phyloP scores from a whole-genome alignment of 2,888 invertebrate species.

The Taenaris catops region DNA sequence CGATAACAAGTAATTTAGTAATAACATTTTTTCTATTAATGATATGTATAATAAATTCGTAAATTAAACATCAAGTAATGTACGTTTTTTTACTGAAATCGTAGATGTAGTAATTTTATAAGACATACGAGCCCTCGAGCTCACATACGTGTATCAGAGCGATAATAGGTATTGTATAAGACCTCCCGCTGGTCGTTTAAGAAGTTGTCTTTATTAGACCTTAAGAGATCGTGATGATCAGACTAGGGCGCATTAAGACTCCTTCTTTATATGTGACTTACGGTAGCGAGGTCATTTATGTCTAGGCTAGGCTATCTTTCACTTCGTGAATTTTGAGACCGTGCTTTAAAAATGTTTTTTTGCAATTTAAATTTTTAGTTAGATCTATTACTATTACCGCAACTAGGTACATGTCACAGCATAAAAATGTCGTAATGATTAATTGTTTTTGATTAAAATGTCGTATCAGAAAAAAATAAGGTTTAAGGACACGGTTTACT shows the following conservation, averaged over 20 bases:
- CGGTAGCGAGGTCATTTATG: conserved; percentile 45
- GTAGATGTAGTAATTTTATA: conserved; percentile 76
- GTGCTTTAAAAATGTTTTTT: conserved; percentile 41
- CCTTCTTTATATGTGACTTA: conserved; percentile 44
- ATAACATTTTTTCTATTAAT: conserved; percentile 68
- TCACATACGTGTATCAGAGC: conserved; percentile 77
- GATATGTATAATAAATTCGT: conserved; percentile 63
- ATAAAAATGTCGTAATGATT: too few species aligned
- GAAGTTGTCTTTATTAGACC: conserved; percentile 40
- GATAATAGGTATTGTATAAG: conserved; percentile 70
- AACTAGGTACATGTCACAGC: too few species aligned
- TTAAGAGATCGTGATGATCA: conserved; percentile 14
- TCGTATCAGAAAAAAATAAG: too few species aligned
- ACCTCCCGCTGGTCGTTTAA: conserved; percentile 45
- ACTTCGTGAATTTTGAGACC: conserved; percentile 53
- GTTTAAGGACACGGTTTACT: too few species aligned
- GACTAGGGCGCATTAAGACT: conserved; percentile 34
- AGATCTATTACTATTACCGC: too few species aligned
- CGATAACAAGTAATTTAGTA: conserved; percentile 65
- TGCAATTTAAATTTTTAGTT: not conserved
- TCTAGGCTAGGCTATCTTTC: conserved; percentile 54
- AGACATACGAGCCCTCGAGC: conserved; percentile 52
- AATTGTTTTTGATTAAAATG: too few species aligned
- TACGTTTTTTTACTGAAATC: conserved; percentile 72
- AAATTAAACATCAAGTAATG: conserved; percentile 64